Evolutionary conservation across 2,888 invertebrate species (phyloP).

Genomic region (Heliconius ethilla): DNA sequence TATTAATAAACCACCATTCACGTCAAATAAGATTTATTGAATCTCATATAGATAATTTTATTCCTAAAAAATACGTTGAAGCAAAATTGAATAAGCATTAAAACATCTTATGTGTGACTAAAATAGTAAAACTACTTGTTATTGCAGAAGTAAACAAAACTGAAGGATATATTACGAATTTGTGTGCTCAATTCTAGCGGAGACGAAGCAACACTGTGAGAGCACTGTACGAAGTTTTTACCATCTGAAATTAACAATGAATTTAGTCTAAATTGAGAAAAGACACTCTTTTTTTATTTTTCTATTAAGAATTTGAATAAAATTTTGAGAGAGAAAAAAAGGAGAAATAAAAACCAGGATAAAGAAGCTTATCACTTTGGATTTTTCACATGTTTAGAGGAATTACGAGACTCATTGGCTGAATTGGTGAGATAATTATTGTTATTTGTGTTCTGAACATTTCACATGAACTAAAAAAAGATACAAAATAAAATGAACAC

Average conservation of each 20-base stretch:
- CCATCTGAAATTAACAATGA: slow-evolving; percentile 62
- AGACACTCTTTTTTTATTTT: neutral
- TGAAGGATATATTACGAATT: neutral
- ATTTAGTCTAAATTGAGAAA: neutral
- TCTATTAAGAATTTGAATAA: no score
- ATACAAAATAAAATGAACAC: no score
- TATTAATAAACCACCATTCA: neutral
- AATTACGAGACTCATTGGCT: no score
- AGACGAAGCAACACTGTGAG: slow-evolving; percentile 66
- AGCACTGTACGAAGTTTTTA: slow-evolving; percentile 74
- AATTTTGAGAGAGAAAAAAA: no score
- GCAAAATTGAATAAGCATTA: neutral
- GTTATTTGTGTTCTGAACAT: no score
- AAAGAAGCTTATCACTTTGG: no score
- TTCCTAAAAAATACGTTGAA: neutral
- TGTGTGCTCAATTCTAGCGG: slow-evolving; percentile 32
- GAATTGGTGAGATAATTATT: no score
- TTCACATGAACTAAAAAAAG: no score
- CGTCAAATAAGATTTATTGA: neutral
- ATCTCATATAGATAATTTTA: neutral
- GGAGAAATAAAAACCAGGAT: no score
- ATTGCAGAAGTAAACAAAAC: neutral
- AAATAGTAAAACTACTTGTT: neutral
- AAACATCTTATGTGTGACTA: neutral
- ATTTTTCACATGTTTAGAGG: no score